These are phyloP conservation scores for Gari tellinella DNA, from an alignment of 2,888 invertebrate genomes.

Conservation along the genomic window DNA sequence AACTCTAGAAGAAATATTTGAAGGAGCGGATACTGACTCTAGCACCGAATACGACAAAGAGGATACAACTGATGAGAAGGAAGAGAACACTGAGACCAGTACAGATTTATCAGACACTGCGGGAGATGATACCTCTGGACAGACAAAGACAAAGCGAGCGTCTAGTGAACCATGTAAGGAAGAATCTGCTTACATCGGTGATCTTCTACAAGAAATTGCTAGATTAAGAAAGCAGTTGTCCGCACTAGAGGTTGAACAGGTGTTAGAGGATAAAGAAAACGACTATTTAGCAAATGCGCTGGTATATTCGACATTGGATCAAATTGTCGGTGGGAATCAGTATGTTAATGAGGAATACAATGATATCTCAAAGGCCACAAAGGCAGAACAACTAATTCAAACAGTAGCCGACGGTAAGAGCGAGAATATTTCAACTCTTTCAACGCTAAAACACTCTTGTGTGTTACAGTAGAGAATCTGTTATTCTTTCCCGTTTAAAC, in stretches of 20 bases:
- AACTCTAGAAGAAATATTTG: constrained; percentile 24
- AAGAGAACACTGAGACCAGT: not conserved
- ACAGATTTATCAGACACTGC: not conserved
- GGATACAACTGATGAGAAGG: not conserved
- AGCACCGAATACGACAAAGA: not conserved
- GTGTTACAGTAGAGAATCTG: too few species aligned
- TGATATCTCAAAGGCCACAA: constrained; percentile 63
- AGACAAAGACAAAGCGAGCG: constrained; percentile 53
- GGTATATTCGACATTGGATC: constrained; percentile 72
- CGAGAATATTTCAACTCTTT: too few species aligned
- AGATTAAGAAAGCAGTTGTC: constrained; percentile 52
- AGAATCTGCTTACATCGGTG: constrained; percentile 24
- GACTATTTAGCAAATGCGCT: constrained; percentile 74
- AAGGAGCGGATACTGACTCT: constrained; percentile 2
- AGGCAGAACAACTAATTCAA: constrained; percentile 62
- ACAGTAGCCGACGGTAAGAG: constrained; percentile 32
- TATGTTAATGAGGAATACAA: constrained; percentile 57
- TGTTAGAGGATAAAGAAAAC: constrained; percentile 74
- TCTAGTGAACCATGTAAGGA: constrained; percentile 28
- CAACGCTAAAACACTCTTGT: too few species aligned
- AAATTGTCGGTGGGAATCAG: constrained; percentile 59
- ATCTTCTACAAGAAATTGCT: constrained; percentile 54
- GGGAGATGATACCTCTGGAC: constrained; percentile 5
- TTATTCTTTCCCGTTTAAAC: too few species aligned
- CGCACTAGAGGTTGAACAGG: constrained; percentile 39